Conservation (phyloP, 1,140 invertebrate genomes). For the Conus betulinus region DNA sequence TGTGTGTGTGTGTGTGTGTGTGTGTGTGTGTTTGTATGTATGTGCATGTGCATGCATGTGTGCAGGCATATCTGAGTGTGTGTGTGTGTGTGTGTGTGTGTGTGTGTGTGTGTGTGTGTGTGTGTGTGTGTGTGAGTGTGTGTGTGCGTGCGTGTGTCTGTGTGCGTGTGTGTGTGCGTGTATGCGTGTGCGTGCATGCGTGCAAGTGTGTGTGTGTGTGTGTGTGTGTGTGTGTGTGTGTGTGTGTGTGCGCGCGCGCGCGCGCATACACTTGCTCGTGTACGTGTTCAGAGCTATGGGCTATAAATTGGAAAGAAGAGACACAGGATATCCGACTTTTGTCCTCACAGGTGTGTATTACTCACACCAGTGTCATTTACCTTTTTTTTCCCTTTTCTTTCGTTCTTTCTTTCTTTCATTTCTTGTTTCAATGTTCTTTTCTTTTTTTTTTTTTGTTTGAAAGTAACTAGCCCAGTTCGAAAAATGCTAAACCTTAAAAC, state of each 20-base stretch:
- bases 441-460: no score
- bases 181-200: neutral
- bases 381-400: no score
- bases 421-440: no score
- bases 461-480: no score
- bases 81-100: slow-evolving; percentile 8
- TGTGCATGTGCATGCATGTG: neutral
- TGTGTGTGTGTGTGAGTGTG: neutral
- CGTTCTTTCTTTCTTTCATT: no score
- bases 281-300: neutral
- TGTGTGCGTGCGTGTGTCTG: neutral
- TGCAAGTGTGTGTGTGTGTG: neutral
- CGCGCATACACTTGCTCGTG: neutral
- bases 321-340: no score
- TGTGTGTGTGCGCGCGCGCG: neutral
- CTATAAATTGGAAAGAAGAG: no score
- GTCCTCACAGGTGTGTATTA: no score
- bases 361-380: no score
- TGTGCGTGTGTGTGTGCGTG: neutral
- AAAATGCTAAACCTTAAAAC: no score
- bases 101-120: neutral
- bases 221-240: neutral
- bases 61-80: neutral
- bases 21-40: neutral
- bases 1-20: neutral